Base-by-base conservation (phyloP, 1,140 invertebrate species). In the Chironomus tepperi region DNA sequence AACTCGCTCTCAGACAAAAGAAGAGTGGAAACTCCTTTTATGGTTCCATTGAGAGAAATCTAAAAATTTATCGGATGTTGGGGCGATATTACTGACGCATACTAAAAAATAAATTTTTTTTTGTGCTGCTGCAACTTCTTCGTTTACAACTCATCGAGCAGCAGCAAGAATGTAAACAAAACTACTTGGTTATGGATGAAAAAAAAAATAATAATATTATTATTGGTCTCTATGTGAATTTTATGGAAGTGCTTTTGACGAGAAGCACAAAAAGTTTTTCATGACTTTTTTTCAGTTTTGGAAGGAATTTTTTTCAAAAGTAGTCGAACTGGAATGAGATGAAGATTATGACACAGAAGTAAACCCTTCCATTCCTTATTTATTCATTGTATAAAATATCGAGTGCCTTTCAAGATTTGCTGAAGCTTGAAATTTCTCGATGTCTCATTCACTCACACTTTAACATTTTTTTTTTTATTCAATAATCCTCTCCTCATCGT, bases 51-150 rank as follows among this genome's bases (percentile, higher is more conserved):
- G 47, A 57, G 47, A 57, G 12, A 5, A 57, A n/a, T n/a, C 8
- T n/a, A 57, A n/a, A 57, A 57, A 57, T 57, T n/a, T 34, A 34
- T 57, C 47, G 12, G 47, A n/a, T 57, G 47, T n/a, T 15, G n/a
- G 47, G n/a, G n/a, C 24, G 24, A 34, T n/a, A 57, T 57, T 57
- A 34, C 24, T 57, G 47, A n/a, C 47, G 47, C 47, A 57, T 57
- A 57, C 47, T n/a, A 57, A 57, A n/a, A 57, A 57, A n/a, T 15
- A n/a, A 47, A 47, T 47, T 47, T 47, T 47, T 47, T 47, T 47
- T 57, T 57, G 47, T 57, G 47, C 43, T n/a, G 43, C 43, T 47
- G 9, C 47, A 57, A 57, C 24, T 34, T 34, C 24, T 34, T 34
- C 24, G 1, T 34, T 34, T 34, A 34, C 24, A 34, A 34, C 24